Percentiles rank a stretch among this genome's conserved stretches.
These are phyloP conservation scores for Cinclus cinclus DNA, from an alignment of 2,113 vertebrate species.

Conservation along the genomic window DNA sequence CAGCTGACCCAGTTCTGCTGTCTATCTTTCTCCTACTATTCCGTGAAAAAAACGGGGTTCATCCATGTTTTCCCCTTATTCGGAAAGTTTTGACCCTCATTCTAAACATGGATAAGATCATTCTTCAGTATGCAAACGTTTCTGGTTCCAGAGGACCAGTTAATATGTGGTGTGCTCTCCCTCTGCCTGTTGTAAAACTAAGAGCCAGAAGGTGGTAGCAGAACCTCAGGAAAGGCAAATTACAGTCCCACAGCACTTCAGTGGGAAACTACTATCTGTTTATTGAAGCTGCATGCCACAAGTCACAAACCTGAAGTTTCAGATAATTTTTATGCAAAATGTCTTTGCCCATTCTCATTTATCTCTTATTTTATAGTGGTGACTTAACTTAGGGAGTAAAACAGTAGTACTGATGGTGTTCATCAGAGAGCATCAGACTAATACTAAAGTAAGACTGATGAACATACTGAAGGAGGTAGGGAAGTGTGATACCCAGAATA, in stretches of 20 bases:
- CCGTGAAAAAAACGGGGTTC: background rate
- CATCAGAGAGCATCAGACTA: background rate
- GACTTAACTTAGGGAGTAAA: background rate
- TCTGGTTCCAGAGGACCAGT: background rate
- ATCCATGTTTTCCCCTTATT: background rate
- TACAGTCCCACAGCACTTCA: rapidly evolving
- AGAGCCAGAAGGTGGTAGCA: slow-evolving; percentile 52
- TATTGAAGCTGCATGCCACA: background rate
- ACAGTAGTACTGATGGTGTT: background rate
- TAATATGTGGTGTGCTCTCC: background rate
- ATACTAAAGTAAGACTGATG: background rate
- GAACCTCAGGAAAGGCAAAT: slow-evolving; percentile 4
- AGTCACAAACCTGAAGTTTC: background rate
- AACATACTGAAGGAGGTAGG: background rate
- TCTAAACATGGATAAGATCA: background rate
- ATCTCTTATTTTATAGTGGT: background rate
- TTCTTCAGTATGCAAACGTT: background rate
- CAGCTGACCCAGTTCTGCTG: background rate
- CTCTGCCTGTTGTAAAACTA: background rate
- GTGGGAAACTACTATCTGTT: background rate
- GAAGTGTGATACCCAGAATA: background rate
- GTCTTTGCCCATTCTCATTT: background rate
- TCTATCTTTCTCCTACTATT: background rate
- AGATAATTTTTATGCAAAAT: background rate
- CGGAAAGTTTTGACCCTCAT: background rate